Conservation (phyloP, 2,888 invertebrate genomes). For the Drosophila birchii region DNA sequence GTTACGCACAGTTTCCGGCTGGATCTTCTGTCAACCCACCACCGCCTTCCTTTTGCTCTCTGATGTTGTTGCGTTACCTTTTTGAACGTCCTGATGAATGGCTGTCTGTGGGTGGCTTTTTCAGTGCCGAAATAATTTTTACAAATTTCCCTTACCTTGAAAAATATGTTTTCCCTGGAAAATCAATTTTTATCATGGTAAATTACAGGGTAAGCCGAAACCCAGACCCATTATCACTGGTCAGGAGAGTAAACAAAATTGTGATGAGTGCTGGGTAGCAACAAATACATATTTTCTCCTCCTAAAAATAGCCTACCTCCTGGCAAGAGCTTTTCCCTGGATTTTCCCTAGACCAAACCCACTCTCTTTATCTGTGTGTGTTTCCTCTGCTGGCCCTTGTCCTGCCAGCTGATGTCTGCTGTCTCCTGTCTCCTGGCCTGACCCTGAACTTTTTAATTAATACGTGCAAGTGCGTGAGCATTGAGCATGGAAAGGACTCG, state of each 20-base stretch:
- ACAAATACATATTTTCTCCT: conserved; percentile 4
- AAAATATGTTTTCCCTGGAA: neutral
- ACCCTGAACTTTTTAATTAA: conserved; percentile 74
- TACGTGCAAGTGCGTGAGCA: conserved; percentile 67
- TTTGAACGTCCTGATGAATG: conserved; percentile 10
- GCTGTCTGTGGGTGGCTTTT: neutral
- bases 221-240: neutral
- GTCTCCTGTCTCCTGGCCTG: conserved; percentile 35
- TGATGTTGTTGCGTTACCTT: neutral
- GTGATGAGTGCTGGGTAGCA: conserved; percentile 1
- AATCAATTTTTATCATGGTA: neutral
- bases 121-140: too few species aligned
- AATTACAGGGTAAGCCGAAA: neutral
- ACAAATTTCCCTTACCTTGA: neutral
- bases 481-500: conserved; percentile 33
- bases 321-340: neutral
- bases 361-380: neutral
- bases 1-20: conserved; percentile 72
- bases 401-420: conserved; percentile 41
- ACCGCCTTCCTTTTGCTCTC: neutral
- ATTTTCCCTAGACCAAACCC: neutral
- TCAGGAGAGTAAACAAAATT: conserved; percentile 33
- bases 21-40: neutral
- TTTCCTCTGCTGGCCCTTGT: conserved; percentile 5
- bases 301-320: conserved; percentile 30